phyloP scores from a whole-genome alignment of 2,113 vertebrate genomes.

The Hemibagrus wyckioides region DNA sequence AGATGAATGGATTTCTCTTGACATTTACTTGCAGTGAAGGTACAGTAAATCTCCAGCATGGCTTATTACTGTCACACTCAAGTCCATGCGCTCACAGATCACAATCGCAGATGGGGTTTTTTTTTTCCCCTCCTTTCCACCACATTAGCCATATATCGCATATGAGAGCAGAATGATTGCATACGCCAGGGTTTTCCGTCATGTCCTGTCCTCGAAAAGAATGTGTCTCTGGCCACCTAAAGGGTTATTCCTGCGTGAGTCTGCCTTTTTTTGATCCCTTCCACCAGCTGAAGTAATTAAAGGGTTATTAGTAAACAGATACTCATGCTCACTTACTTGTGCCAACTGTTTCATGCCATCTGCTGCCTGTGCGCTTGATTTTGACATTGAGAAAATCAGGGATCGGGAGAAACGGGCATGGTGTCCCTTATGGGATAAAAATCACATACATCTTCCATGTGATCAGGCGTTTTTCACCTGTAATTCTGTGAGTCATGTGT shows the following conservation, averaged over 20 bases:
- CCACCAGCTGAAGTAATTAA: constrained; percentile 82
- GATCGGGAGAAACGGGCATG: neutral
- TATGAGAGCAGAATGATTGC: constrained; percentile 17
- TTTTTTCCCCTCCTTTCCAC: neutral
- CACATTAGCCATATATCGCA: constrained; percentile 27
- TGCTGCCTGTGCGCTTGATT: constrained; percentile 67
- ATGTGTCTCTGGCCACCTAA: constrained; percentile 68
- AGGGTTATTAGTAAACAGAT: constrained; percentile 83
- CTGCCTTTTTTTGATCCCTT: constrained; percentile 75
- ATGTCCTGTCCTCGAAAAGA: constrained; percentile 38
- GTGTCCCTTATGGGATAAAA: neutral
- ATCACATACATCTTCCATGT: neutral
- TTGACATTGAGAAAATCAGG: constrained; percentile 49
- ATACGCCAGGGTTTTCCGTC: constrained; percentile 24
- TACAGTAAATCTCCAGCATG: constrained; percentile 60
- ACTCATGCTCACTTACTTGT: constrained; percentile 77
- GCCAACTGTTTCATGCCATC: constrained; percentile 80
- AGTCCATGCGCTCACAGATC: constrained; percentile 21
- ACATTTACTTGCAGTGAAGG: constrained; percentile 70
- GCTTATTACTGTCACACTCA: constrained; percentile 61
- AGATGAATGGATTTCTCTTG: constrained; percentile 73
- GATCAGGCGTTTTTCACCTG: neutral
- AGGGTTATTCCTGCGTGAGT: constrained; percentile 72
- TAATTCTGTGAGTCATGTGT: neutral
- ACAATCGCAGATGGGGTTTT: neutral